Base-by-base conservation (phyloP, 2,797 vertebrate genomes). In the Saxicola maurus region DNA sequence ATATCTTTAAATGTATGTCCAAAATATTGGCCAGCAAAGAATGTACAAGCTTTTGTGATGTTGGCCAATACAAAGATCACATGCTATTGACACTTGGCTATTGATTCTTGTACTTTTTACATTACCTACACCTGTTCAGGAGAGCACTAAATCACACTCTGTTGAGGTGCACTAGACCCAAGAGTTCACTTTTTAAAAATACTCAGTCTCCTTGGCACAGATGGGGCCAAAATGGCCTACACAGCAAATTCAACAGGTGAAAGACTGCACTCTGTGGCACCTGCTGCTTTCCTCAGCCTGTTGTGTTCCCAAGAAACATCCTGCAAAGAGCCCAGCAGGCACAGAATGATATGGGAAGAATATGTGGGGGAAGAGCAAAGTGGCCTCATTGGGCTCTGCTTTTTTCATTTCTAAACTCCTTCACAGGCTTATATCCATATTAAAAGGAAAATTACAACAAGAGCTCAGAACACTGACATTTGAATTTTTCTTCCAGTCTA, bases 291-390 rank as follows among this genome's bases (percentile, higher is more conserved):
- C 21, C 30, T 40, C 19, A 62, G 52, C 27, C 46, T 73, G 53
- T 3, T 57, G 9, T 52, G 40, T 19, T 61, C 65, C 24, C 37
- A 76, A 42, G 31, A 43, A 62, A 59, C 45, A 62, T 10, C 9
- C 3, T 43, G 28, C 2, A 3, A 82, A 71, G 17, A 82, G 40
- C 35, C 14, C 21, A 16, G 35, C 13, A 74, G 43, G 33, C 40
- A 72, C 17, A 68, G 48, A 76, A 40, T 1, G 3, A 30, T 28
- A 62, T 1, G 5, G 48, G 45, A 72, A 75, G 51, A 88, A 35
- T 25, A 61, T 1, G 1, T 18, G 27, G 18, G 2, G 16, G 20
- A 23, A 71, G 20, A 88, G 31, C 2, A 0, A 0, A 77, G 13
- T 10, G 11, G 15, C 64, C 16, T 35, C 45, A 30, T 13, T 66